Conservation (phyloP, 2,888 invertebrate genomes). For the Merodon equestris region DNA sequence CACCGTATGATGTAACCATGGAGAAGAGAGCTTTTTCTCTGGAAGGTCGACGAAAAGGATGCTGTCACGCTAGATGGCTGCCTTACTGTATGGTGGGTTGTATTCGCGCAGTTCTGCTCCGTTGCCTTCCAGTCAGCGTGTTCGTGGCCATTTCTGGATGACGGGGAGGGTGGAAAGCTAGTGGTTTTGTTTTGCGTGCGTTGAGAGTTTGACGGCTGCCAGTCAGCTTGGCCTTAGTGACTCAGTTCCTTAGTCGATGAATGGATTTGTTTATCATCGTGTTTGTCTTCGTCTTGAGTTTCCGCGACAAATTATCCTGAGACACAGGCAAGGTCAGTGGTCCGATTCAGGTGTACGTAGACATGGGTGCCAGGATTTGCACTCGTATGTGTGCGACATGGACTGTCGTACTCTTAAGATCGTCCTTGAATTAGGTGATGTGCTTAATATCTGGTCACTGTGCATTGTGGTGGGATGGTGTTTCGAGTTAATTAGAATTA, state of each 20-base stretch:
- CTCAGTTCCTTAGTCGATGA: constrained; percentile 22
- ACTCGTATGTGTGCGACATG: too few relatives aligned
- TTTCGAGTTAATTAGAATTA: constrained; percentile 27
- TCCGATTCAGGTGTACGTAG: constrained; percentile 1
- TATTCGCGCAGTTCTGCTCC: constrained; percentile 54
- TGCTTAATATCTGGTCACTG: background rate
- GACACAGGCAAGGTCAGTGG: too few relatives aligned
- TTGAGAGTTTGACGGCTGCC: constrained; percentile 15
- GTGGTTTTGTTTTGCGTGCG: constrained; percentile 24
- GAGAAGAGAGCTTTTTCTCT: constrained; percentile 46
- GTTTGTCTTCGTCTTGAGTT: constrained; percentile 20
- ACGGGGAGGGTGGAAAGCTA: constrained; percentile 31
- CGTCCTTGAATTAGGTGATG: background rate
- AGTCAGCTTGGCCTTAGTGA: constrained; percentile 25
- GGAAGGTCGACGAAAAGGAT: constrained; percentile 31
- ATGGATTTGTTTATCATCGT: constrained; percentile 50
- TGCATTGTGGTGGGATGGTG: too few relatives aligned
- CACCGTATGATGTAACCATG: constrained; percentile 55
- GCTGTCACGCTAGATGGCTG: constrained; percentile 19
- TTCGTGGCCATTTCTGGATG: background rate
- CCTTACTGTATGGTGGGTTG: constrained; percentile 43
- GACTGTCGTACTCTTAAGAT: too few relatives aligned
- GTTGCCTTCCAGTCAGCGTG: constrained; percentile 37
- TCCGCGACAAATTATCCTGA: too few relatives aligned
- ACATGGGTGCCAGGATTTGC: constrained; percentile 1